Evolutionary conservation across 1,140 invertebrate genomes (phyloP).

Genomic region (Eriosoma lanigerum): DNA sequence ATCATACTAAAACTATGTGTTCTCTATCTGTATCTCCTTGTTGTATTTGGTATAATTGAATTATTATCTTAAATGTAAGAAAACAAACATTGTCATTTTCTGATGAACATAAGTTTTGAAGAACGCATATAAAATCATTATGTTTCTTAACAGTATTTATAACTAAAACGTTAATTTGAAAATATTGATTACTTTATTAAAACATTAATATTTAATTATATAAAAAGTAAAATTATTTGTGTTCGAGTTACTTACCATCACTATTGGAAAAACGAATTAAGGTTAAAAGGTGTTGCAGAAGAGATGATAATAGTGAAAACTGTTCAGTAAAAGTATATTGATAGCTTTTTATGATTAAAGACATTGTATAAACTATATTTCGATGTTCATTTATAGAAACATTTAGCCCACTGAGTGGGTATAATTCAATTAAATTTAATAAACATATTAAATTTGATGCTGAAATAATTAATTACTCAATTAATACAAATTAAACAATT

Average conservation of each 20-base stretch:
- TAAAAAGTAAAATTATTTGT: background rate
- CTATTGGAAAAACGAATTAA: background rate
- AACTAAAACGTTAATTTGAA: slow-evolving; percentile 17
- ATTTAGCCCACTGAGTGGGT: background rate
- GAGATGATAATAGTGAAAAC: background rate
- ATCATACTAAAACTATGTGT: background rate
- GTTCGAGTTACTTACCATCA: slow-evolving; percentile 20
- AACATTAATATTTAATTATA: background rate
- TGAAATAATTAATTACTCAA: background rate
- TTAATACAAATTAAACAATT: slow-evolving; percentile 1
- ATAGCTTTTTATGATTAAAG: slow-evolving; percentile 32
- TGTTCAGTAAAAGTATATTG: slow-evolving; percentile 25
- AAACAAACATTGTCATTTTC: slow-evolving; percentile 27
- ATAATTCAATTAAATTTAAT: slow-evolving; percentile 33
- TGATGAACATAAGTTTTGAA: slow-evolving; percentile 21
- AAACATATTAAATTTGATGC: slow-evolving; percentile 23
- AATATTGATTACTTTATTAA: too few relatives aligned
- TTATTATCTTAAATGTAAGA: slow-evolving; percentile 7
- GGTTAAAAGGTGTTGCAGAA: slow-evolving; percentile 15
- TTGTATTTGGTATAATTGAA: slow-evolving; percentile 18
- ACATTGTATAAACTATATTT: slow-evolving; percentile 30
- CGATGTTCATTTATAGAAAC: slow-evolving; percentile 35
- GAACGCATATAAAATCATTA: background rate
- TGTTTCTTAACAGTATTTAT: slow-evolving; percentile 20
- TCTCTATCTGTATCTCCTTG: background rate